Conservation (phyloP, 2,888 invertebrate species). For the Mamestra brassicae region DNA sequence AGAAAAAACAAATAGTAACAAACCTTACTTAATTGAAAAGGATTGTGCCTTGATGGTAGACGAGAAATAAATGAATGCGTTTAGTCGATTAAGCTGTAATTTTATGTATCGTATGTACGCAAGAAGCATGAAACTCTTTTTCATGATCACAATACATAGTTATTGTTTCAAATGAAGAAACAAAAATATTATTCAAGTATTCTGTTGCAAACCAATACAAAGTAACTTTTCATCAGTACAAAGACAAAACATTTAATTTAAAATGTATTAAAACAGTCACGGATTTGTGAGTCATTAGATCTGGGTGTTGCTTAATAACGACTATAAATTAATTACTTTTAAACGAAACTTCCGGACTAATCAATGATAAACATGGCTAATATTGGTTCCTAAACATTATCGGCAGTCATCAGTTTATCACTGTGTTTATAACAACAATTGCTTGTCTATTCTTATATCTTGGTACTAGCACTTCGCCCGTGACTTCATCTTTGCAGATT, state of each 20-base stretch:
- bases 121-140: background rate
- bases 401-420: background rate
- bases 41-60: background rate
- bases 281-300: conserved; percentile 40
- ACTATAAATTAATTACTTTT: conserved; percentile 28
- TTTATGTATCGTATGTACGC: no score
- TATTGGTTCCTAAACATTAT: conserved; percentile 24
- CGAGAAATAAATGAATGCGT: background rate
- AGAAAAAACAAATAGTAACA: no score
- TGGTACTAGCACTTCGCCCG: background rate
- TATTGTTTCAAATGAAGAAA: conserved; percentile 31
- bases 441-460: background rate
- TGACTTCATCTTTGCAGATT: no score
- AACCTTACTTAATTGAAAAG: background rate
- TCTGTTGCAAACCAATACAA: conserved; percentile 21
- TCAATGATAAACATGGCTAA: conserved; percentile 31
- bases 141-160: background rate
- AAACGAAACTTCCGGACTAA: conserved; percentile 47
- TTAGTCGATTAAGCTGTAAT: background rate
- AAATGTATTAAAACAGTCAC: conserved; percentile 36
- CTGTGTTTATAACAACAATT: background rate
- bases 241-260: conserved; percentile 10
- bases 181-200: conserved; percentile 11
- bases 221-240: conserved; percentile 7
- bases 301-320: conserved; percentile 5